Base-by-base conservation (phyloP, 2,888 invertebrate species). In the Eristalis tenax region DNA sequence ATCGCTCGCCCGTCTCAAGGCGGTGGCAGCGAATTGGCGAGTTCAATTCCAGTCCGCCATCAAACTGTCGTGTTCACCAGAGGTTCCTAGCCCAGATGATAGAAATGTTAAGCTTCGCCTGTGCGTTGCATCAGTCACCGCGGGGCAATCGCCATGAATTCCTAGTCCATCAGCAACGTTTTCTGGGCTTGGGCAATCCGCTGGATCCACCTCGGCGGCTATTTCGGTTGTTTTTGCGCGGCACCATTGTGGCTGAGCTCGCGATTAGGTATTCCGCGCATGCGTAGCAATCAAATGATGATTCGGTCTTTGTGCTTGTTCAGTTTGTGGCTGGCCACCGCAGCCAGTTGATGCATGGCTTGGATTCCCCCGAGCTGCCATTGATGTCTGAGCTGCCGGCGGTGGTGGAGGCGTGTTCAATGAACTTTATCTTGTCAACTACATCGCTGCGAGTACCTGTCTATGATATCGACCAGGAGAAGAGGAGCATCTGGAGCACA, bases 381-480 rank as follows among this genome's bases (percentile, higher is more conserved):
- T 50, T 18, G 50, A 50, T 18, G 50, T 50, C 50, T 50, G 18
- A n/a, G 50, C 10, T 32, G 32, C 32, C 32, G 32, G 32, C 32
- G 32, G 32, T 5, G 6, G 50, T 18, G 50, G 50, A 4, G 4
- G 50, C 18, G 50, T 50, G 50, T 50, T 18, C 50, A 18, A 18
- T 50, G 50, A 50, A 50, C 50, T 50, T 50, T 50, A 50, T 50
- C 50, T 50, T 50, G 50, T 50, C 50, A 50, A 50, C 50, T 50
- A 50, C 8, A 50, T 50, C 50, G 50, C 50, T 1, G 50, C n/a
- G 50, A 50, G 50, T 50, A 50, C 50, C 50, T 50, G 50, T 50
- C 50, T 50, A 50, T 50, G 50, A 43, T 43, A 43, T 43, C 43
- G 43, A 43, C 15, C 43, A n/a, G 43, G 35, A 4, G 3, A 43